Percentiles rank a stretch among this genome's conserved stretches.
phyloP scores from a whole-genome alignment of 2,113 vertebrate genomes.

The Pseudorasbora parva region DNA sequence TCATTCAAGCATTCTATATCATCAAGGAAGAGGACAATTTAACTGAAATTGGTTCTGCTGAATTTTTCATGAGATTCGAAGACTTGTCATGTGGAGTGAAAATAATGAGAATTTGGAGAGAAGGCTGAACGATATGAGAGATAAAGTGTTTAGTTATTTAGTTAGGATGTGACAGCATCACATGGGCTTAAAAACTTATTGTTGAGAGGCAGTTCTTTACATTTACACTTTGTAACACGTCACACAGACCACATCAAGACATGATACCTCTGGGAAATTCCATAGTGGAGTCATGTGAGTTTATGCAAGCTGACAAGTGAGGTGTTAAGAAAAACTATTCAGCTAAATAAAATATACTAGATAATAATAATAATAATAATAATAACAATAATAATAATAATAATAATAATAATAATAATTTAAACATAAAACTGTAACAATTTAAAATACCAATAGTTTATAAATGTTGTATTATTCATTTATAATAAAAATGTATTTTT shows the following conservation, averaged over 20 bases:
- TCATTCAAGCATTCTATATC: slow-evolving; percentile 18
- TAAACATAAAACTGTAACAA: background rate
- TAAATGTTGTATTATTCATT: background rate
- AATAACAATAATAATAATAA: no score
- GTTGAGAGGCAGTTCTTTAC: background rate
- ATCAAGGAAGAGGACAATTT: background rate
- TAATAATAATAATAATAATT: no score
- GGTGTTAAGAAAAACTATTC: background rate
- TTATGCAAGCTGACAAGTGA: background rate
- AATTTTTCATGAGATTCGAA: slow-evolving; percentile 31
- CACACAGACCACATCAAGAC: background rate
- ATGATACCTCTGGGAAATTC: slow-evolving; percentile 17
- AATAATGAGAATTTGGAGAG: background rate
- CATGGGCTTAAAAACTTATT: background rate
- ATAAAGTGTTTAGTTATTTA: background rate
- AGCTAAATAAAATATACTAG: background rate
- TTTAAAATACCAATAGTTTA: background rate
- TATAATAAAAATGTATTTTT: background rate
- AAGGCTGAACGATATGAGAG: background rate
- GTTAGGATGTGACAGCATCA: background rate
- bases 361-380: no score
- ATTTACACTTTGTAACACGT: background rate
- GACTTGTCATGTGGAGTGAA: background rate
- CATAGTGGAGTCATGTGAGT: background rate
- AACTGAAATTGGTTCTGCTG: slow-evolving; percentile 20